Evolutionary conservation across 1,140 invertebrate species (phyloP).

Genomic region (Danaus melanippus): DNA sequence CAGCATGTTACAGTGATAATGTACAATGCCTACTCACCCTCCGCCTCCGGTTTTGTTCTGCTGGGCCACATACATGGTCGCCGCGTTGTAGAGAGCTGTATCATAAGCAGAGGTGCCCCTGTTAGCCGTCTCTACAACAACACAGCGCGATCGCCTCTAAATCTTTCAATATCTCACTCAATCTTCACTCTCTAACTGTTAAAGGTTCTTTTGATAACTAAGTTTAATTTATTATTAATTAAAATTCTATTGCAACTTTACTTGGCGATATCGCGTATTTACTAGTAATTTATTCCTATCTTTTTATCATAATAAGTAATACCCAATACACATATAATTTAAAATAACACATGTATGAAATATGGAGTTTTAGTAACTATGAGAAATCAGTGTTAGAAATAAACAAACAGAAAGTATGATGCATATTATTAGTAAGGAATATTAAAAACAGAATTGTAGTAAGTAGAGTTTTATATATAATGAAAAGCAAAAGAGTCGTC

Average conservation of each 20-base stretch:
- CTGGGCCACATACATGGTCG: slow-evolving; percentile 93
- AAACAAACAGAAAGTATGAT: too few relatives aligned
- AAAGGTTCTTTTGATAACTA: too few relatives aligned
- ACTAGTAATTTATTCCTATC: neutral
- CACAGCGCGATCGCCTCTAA: slow-evolving; percentile 26
- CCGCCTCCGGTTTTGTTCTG: slow-evolving; percentile 76
- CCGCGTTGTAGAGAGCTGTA: slow-evolving; percentile 93
- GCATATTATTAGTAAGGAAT: too few relatives aligned
- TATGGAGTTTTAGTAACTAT: too few relatives aligned
- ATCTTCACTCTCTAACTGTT: slow-evolving; percentile 1
- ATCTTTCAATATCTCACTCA: slow-evolving; percentile 10
- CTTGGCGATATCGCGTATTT: slow-evolving; percentile 14
- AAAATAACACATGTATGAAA: too few relatives aligned
- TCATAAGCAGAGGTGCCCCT: slow-evolving; percentile 83
- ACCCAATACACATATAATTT: too few relatives aligned
- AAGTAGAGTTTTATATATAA: too few relatives aligned
- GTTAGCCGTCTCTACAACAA: slow-evolving; percentile 70
- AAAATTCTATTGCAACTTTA: neutral
- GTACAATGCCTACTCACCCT: slow-evolving; percentile 35
- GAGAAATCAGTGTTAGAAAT: too few relatives aligned
- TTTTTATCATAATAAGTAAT: too few relatives aligned
- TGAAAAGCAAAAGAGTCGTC: too few relatives aligned
- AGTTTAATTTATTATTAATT: slow-evolving; percentile 3
- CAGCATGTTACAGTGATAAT: too few relatives aligned
- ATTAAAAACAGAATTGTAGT: too few relatives aligned